These are phyloP conservation scores for Apodemus speciosus DNA, from an alignment of 2,113 vertebrate species.

Conservation along the genomic window DNA sequence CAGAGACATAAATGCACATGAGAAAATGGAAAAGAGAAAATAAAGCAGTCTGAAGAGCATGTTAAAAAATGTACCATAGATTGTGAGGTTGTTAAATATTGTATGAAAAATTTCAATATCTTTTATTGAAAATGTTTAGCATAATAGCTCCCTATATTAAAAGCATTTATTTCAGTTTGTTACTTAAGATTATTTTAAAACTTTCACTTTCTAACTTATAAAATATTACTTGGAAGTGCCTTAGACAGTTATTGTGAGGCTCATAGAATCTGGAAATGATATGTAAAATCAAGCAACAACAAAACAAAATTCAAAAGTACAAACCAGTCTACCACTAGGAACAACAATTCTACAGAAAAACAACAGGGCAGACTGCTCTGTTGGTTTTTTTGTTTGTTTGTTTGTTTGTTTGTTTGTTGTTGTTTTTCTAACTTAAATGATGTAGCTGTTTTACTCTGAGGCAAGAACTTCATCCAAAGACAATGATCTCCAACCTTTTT, in stretches of 20 bases:
- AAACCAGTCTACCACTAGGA: background rate
- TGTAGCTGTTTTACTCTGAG: background rate
- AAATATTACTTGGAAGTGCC: background rate
- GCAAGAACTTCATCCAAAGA: background rate
- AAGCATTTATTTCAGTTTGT: background rate
- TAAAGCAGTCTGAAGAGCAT: background rate
- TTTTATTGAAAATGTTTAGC: background rate
- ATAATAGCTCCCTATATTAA: background rate
- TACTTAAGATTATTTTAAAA: slow-evolving; percentile 3
- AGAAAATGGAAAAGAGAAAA: background rate
- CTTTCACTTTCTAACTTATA: background rate
- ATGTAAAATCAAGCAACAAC: background rate
- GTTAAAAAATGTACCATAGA: background rate
- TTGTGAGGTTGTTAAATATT: background rate
- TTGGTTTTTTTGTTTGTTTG: background rate
- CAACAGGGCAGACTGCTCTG: background rate
- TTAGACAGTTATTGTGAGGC: background rate
- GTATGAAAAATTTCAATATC: background rate
- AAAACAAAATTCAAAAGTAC: background rate
- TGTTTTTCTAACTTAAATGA: background rate
- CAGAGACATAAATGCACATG: background rate
- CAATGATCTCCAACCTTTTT: background rate
- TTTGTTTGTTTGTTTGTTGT: no score
- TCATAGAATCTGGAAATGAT: background rate
- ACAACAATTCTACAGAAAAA: background rate